phyloP scores from a whole-genome alignment of 2,113 vertebrate genomes.

The Campylomormyrus numenius region DNA sequence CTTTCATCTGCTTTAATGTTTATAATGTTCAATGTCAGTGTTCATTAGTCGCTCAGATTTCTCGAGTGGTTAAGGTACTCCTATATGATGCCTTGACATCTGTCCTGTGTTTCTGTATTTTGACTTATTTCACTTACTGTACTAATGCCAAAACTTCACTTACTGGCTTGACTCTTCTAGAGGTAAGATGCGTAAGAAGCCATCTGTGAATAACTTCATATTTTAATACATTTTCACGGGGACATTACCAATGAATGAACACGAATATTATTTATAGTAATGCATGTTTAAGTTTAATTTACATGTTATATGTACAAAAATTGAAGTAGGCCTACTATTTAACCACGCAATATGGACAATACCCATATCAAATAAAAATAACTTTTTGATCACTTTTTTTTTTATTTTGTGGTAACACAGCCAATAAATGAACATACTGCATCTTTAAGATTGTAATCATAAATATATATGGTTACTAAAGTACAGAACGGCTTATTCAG shows the following conservation, averaged over 20 bases:
- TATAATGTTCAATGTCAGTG: too few relatives aligned
- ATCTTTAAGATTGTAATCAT: background rate
- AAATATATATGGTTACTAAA: background rate
- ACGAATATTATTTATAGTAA: background rate
- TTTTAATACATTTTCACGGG: background rate
- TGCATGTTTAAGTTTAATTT: background rate
- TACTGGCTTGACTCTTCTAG: background rate
- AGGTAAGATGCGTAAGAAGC: background rate
- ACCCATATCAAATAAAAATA: background rate
- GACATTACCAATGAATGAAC: background rate
- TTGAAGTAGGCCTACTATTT: background rate
- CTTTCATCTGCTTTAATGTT: too few relatives aligned
- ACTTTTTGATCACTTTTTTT: background rate
- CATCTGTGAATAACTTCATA: background rate
- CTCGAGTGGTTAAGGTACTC: too few relatives aligned
- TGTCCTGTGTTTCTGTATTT: too few relatives aligned
- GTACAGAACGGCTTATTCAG: background rate
- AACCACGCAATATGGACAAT: background rate
- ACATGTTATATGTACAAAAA: background rate
- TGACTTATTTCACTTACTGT: background rate
- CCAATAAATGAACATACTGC: background rate
- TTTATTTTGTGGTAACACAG: background rate
- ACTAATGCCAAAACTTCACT: background rate
- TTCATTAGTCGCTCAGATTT: too few relatives aligned
- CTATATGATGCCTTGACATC: too few relatives aligned